Percentiles rank a stretch among this genome's conserved stretches.
Evolutionary conservation across 2,113 vertebrate genomes (phyloP).

Genomic region (Gavia stellata): DNA sequence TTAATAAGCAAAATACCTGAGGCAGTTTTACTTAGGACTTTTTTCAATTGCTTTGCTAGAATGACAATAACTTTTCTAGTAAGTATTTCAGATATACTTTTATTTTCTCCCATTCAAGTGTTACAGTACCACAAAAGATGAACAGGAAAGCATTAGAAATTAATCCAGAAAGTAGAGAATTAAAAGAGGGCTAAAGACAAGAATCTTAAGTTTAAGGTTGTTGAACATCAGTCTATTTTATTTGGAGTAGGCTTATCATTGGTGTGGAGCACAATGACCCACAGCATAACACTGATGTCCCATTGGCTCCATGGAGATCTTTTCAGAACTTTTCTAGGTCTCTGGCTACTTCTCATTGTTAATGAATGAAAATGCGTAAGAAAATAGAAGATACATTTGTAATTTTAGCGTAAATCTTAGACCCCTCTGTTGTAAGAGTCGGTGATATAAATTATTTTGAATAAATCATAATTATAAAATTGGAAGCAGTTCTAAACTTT

Average conservation of each 20-base stretch:
- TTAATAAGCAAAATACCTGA: constrained; percentile 33
- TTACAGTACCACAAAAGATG: not conserved
- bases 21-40: not conserved
- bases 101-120: not conserved
- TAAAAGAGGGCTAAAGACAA: not conserved
- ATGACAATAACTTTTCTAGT: not conserved
- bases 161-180: not conserved
- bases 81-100: constrained; percentile 7
- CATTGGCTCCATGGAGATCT: not conserved
- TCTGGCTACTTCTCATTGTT: not conserved
- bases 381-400: not conserved
- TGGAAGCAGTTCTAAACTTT: not conserved
- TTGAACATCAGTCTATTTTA: not conserved
- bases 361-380: not conserved
- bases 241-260: not conserved
- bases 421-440: not conserved
- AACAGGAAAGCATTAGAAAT: not conserved
- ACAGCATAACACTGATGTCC: not conserved
- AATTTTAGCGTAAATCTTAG: not conserved
- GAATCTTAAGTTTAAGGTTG: not conserved
- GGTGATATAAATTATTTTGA: not conserved
- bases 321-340: not conserved
- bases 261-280: not conserved
- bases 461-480: not conserved
- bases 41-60: not conserved